Evolutionary conservation across 2,113 vertebrate species (phyloP).

Genomic region (Anseranas semipalmata): DNA sequence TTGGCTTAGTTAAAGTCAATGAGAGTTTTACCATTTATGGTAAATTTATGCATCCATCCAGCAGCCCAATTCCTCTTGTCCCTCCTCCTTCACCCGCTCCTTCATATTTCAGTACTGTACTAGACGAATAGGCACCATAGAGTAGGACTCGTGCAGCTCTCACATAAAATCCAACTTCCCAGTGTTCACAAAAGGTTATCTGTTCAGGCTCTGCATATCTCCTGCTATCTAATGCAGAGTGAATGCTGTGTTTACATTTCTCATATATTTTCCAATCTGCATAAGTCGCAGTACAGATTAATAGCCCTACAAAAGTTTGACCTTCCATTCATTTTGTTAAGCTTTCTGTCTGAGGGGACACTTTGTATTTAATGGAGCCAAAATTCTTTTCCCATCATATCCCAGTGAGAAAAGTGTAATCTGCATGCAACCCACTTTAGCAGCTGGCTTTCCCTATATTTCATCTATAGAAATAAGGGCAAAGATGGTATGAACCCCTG

Average conservation of each 20-base stretch:
- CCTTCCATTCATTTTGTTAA: conserved; percentile 69
- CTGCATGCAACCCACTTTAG: background rate
- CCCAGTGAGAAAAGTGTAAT: background rate
- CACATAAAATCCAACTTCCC: conserved; percentile 60
- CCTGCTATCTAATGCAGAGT: conserved; percentile 66
- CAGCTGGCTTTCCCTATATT: background rate
- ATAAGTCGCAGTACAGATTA: conserved; percentile 66
- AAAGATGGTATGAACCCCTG: background rate
- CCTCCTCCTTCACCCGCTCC: background rate
- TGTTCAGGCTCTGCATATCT: conserved; percentile 55
- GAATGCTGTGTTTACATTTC: conserved; percentile 67
- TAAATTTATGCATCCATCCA: conserved; percentile 11
- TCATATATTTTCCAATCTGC: conserved; percentile 66
- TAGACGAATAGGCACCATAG: conserved; percentile 27
- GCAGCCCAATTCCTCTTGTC: conserved; percentile 1
- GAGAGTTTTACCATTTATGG: conserved; percentile 40
- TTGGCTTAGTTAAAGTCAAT: conserved; percentile 9
- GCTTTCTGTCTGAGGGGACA: conserved; percentile 21
- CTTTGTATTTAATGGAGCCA: conserved; percentile 48
- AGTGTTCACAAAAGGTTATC: conserved; percentile 65
- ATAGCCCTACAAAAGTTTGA: conserved; percentile 64
- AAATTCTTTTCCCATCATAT: conserved; percentile 57
- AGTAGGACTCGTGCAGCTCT: background rate
- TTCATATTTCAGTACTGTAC: background rate
- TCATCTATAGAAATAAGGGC: conserved; percentile 3